Base-by-base conservation (phyloP, 2,888 invertebrate species). In the Tethea ocularis region DNA sequence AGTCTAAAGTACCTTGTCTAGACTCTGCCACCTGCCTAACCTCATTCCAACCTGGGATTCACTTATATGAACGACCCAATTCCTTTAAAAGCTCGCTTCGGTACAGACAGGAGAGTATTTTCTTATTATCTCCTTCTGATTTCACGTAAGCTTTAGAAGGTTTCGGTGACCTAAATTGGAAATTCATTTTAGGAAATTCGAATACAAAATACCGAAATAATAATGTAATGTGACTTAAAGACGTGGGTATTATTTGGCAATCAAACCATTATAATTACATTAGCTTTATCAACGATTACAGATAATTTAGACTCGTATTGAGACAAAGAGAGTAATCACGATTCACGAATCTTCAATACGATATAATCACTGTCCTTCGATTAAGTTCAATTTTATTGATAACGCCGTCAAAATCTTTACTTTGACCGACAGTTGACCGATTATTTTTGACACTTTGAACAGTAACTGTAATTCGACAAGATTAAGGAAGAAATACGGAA, bases 311-410 rank as follows among this genome's bases (percentile, higher is more conserved):
- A 10, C 20, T 10, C 6, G n/a, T 20, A 2, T 38, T 41, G 2
- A 17, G 17, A 20, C 10, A 20, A 10, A 46, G 46, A 46, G 10
- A 46, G 46, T 20, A 20, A 46, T 46, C 10, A 17, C 41, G 17
- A 17, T 6, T 41, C 41, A n/a, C 6, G 10, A 46, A 46, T 10
- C 46, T 20, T 46, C 0, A 46, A 46, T 0, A 17, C 20, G 20
- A 46, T 1, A 46, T 46, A 2, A 20, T 10, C 8, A 6, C 17
- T 20, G 46, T 20, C 46, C 20, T 46, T 46, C 46, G 46, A 46
- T 46, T 46, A 46, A 46, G 20, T 46, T 46, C 46, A 46, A 46
- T 46, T 15, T 46, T 20, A 20, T 46, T 20, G 46, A 46, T 46
- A 46, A 46, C 10, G 20, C 20, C 20, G 20, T 46, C 17, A 46